phyloP scores from a whole-genome alignment of 1,140 invertebrate species.

The Nasonia longicornis region DNA sequence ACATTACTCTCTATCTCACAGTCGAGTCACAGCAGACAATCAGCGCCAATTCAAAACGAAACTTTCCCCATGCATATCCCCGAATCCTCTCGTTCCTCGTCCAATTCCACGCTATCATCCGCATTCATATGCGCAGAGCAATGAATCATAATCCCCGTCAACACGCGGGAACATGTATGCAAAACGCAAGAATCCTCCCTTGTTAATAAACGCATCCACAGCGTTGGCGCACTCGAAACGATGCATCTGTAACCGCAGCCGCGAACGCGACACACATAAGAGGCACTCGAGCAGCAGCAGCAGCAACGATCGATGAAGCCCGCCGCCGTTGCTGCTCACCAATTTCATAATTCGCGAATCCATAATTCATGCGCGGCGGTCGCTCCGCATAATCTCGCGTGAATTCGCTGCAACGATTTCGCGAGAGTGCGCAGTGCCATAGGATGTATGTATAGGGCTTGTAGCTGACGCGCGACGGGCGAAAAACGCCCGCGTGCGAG shows the following conservation, averaged over 20 bases:
- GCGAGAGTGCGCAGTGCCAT: background rate
- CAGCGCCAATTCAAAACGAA: background rate
- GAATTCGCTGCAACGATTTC: slow-evolving; percentile 1
- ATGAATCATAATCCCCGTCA: slow-evolving; percentile 19
- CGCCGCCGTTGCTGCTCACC: slow-evolving; percentile 44
- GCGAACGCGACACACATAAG: slow-evolving; percentile 31
- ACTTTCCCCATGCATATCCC: background rate
- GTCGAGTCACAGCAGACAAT: background rate
- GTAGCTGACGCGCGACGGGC: background rate
- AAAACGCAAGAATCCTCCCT: slow-evolving; percentile 15
- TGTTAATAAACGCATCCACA: slow-evolving; percentile 39
- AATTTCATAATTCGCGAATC: slow-evolving; percentile 65
- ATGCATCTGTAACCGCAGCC: slow-evolving; percentile 15
- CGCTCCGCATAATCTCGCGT: background rate
- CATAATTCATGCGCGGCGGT: slow-evolving; percentile 58
- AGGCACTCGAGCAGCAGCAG: slow-evolving; percentile 40
- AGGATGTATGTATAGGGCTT: background rate
- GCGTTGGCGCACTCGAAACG: slow-evolving; percentile 30
- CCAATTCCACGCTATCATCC: background rate
- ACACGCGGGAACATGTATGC: slow-evolving; percentile 1
- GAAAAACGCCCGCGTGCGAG: background rate
- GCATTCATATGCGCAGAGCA: background rate
- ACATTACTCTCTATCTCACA: too few species aligned
- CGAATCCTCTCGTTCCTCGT: background rate
- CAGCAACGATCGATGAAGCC: slow-evolving; percentile 49